A percentile compares a stretch with the other conserved stretches of the same genome.
phyloP scores from a whole-genome alignment of 1,140 invertebrate genomes.

The Psilanteris sp. region DNA sequence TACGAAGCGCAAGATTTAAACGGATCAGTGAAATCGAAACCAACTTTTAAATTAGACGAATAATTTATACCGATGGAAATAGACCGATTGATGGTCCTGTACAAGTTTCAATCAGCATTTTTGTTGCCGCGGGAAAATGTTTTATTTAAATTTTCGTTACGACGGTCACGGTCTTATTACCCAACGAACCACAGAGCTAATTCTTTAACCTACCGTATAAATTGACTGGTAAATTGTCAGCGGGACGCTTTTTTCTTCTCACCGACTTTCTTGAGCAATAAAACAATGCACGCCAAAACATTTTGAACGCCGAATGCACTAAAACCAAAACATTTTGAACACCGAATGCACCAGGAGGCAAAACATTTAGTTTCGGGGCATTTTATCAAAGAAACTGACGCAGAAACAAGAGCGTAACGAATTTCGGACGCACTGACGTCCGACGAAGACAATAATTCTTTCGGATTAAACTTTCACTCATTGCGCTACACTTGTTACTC shows the following conservation, averaged over 20 bases:
- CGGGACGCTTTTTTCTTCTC: slow-evolving; percentile 19
- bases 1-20: too few species aligned
- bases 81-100: too few species aligned
- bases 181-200: slow-evolving; percentile 2
- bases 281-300: slow-evolving; percentile 53
- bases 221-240: slow-evolving; percentile 47
- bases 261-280: slow-evolving; percentile 42
- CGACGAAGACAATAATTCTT: slow-evolving; percentile 24
- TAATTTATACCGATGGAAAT: too few species aligned
- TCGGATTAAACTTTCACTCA: slow-evolving; percentile 33
- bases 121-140: too few species aligned
- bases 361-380: slow-evolving; percentile 23
- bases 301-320: slow-evolving; percentile 27
- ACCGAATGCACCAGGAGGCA: slow-evolving; percentile 29
- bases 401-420: slow-evolving; percentile 49
- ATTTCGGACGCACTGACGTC: slow-evolving; percentile 42
- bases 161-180: neutral
- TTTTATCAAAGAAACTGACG: slow-evolving; percentile 30
- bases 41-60: too few species aligned
- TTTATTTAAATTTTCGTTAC: too few species aligned
- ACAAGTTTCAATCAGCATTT: too few species aligned
- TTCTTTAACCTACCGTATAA: slow-evolving; percentile 39
- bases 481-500: slow-evolving; percentile 13
- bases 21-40: too few species aligned
- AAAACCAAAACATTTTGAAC: slow-evolving; percentile 37